Conservation (phyloP, 1,140 invertebrate genomes). For the Heliothis virescens region DNA sequence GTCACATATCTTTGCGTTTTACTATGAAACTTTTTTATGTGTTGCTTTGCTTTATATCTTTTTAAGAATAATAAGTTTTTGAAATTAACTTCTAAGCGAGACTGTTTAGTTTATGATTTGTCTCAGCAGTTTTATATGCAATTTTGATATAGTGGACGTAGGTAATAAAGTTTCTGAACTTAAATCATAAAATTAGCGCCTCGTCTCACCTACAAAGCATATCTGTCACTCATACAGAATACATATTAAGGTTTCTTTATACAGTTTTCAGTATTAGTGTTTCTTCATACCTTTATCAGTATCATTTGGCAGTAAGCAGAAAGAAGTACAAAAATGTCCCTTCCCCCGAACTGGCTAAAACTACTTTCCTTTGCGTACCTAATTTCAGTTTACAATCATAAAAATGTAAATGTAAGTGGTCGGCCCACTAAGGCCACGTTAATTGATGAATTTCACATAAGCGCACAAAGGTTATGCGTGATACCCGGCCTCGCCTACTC, state of each 20-base stretch:
- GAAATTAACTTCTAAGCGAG: not conserved
- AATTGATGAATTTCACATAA: conserved; percentile 69
- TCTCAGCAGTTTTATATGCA: no score
- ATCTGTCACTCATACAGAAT: no score
- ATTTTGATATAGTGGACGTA: no score
- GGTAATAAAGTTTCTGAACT: no score
- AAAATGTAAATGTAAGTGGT: conserved; percentile 51
- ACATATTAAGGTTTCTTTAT: no score
- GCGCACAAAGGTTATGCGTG: conserved; percentile 56
- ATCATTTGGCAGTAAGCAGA: no score
- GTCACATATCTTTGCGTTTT: conserved; percentile 30
- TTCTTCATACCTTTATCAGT: no score
- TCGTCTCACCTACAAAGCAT: no score
- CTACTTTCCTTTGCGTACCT: conserved; percentile 8
- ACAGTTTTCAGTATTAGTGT: no score
- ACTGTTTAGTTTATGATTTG: no score
- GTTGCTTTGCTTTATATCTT: not conserved
- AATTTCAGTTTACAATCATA: conserved; percentile 34
- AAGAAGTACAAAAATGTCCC: not conserved
- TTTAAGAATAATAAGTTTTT: no score
- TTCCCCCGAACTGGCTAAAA: conserved; percentile 4
- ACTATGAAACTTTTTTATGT: conserved; percentile 3
- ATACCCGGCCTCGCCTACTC: conserved; percentile 59
- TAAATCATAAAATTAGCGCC: no score
- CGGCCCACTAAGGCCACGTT: conserved; percentile 49